Conservation (phyloP, 2,113 vertebrate genomes). For the Reinhardtius hippoglossoides region DNA sequence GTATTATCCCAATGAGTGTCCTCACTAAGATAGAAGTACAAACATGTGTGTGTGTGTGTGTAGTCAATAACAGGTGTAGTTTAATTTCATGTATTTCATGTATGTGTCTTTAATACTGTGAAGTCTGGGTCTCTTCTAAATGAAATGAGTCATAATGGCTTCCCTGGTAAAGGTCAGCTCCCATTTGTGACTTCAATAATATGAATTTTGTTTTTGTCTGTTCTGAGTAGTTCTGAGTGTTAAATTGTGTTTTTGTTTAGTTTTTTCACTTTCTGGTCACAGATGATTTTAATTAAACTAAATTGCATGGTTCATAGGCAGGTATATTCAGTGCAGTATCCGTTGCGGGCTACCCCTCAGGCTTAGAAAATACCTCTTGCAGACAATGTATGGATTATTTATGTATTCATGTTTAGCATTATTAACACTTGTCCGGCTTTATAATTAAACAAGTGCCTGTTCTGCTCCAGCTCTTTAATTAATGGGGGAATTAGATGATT, state of each 20-base stretch:
- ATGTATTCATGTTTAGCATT: not conserved
- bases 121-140: too few relatives aligned
- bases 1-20: too few relatives aligned
- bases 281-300: not conserved
- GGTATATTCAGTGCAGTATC: not conserved
- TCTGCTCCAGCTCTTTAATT: not conserved
- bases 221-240: too few relatives aligned
- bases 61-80: too few relatives aligned
- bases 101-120: not conserved
- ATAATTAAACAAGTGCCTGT: not conserved
- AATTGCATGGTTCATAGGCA: constrained; percentile 1
- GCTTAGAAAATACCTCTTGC: constrained; percentile 3
- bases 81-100: not conserved
- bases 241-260: not conserved
- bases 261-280: not conserved
- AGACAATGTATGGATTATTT: constrained; percentile 2
- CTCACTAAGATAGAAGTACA: too few relatives aligned
- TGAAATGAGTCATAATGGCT: too few relatives aligned
- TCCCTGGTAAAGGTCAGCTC: too few relatives aligned
- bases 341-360: not conserved
- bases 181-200: too few relatives aligned
- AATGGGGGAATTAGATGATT: not conserved
- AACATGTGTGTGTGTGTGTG: too few relatives aligned
- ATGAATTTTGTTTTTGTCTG: too few relatives aligned
- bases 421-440: not conserved